phyloP scores from a whole-genome alignment of 2,113 vertebrate species.

The Rhadina sibilatrix region DNA sequence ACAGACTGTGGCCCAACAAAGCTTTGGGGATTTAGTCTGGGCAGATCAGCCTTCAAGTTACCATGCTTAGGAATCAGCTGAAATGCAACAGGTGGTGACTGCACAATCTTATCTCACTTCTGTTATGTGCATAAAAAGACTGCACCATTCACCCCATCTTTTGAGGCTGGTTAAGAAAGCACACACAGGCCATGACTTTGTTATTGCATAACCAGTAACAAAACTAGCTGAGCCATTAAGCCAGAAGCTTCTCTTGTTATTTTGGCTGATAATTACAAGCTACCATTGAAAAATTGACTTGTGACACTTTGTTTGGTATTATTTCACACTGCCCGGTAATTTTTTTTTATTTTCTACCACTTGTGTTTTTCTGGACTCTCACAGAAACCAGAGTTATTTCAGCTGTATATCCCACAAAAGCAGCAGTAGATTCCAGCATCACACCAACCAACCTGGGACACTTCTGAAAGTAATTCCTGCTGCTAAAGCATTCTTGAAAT shows the following conservation, averaged over 20 bases:
- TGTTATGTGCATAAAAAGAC: not conserved
- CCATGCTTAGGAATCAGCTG: not conserved
- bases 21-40: not conserved
- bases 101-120: not conserved
- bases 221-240: not conserved
- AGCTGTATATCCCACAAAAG: not conserved
- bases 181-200: not conserved
- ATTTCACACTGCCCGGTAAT: not conserved
- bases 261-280: not conserved
- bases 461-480: not conserved
- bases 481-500: not conserved
- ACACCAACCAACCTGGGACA: not conserved
- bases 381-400: not conserved
- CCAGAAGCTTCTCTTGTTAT: not conserved
- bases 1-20: not conserved
- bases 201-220: not conserved
- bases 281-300: not conserved
- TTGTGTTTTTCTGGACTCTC: not conserved
- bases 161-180: not conserved
- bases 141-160: not conserved
- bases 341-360: not conserved
- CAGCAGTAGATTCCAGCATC: not conserved
- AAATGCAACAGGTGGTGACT: not conserved
- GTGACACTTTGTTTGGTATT: not conserved
- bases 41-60: not conserved